Conservation (phyloP, 1,140 invertebrate species). For the Philotrypesis tridentata region DNA sequence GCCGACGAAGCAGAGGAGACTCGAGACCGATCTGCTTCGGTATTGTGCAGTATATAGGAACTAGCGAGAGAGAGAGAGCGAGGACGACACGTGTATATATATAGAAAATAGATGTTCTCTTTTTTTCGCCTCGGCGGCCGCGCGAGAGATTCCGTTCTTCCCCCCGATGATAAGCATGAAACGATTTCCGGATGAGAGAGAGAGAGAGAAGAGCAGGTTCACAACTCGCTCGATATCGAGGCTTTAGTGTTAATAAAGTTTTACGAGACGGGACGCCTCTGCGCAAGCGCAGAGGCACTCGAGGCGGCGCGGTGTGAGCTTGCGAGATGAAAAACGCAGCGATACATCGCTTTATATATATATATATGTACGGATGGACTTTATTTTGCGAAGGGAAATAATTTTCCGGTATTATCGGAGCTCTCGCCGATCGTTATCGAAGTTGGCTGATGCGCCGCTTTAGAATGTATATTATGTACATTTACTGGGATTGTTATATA, state of each 20-base stretch:
- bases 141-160: neutral
- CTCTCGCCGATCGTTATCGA: too few species aligned
- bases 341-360: too few species aligned
- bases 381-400: too few species aligned
- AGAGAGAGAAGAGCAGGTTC: conserved; percentile 1
- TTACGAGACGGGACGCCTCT: neutral
- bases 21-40: neutral
- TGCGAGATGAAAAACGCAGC: neutral
- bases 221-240: conserved; percentile 1
- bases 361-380: too few species aligned
- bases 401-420: too few species aligned
- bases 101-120: neutral
- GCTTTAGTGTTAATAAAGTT: conserved; percentile 16
- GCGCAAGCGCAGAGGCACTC: too few species aligned
- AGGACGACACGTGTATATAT: neutral
- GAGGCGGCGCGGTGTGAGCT: too few species aligned
- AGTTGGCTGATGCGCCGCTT: too few species aligned
- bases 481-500: too few species aligned
- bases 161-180: neutral
- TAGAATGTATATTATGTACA: too few species aligned
- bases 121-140: neutral
- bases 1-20: neutral
- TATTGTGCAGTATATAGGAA: conserved; percentile 1
- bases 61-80: neutral
- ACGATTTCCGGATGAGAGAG: neutral